Base-by-base conservation (phyloP, 1,140 invertebrate genomes). In the Pseudomyrmex cubaensis region DNA sequence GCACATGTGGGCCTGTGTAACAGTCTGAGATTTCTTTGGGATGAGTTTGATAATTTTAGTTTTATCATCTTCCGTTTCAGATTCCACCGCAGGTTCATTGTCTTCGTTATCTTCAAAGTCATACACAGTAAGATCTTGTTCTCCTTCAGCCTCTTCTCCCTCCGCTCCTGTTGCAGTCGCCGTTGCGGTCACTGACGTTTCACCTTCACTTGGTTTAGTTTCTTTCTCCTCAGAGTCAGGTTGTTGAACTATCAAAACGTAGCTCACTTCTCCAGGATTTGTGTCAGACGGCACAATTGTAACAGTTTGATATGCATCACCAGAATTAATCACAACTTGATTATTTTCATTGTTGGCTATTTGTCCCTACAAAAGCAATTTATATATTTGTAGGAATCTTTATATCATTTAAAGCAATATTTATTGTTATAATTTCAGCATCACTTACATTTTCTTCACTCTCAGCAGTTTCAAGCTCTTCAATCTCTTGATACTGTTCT, bases 221-320 rank as follows among this genome's bases (percentile, higher is more conserved):
- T 93, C 92, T 76, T 95, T 95, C 2, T 95, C 94, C 20, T 95
- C 95, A 12, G 95, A 93, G 54, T 96, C 95, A 5, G 95, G 95
- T 91, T 97, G 96, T 82, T 98, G 97, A 3, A 99, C 97, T 85
- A 98, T 98, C 13, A 99, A 94, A 0, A 99, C 97, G 92, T 98
- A 98, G 93, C 97, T 98, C 1, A 98, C 96, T 95, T 98, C 96
- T 3, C 97, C 97, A 69, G 96, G 95, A 90, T 96, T 96, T 1
- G 95, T 96, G 77, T 98, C 97, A 0, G 97, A 97, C 1, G 98
- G 98, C 17, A 98, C 96, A 84, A 98, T 96, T 0, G 97, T 98
- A 0, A 98, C 97, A 2, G 97, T 97, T 93, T 98, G 97, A 94
- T 97, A 98, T 4, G 95, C 94, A 84, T 97, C 96, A 13, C 94